Percentiles rank a stretch among this genome's conserved stretches.
phyloP scores from a whole-genome alignment of 2,888 invertebrate genomes.

The Mimas tiliae region DNA sequence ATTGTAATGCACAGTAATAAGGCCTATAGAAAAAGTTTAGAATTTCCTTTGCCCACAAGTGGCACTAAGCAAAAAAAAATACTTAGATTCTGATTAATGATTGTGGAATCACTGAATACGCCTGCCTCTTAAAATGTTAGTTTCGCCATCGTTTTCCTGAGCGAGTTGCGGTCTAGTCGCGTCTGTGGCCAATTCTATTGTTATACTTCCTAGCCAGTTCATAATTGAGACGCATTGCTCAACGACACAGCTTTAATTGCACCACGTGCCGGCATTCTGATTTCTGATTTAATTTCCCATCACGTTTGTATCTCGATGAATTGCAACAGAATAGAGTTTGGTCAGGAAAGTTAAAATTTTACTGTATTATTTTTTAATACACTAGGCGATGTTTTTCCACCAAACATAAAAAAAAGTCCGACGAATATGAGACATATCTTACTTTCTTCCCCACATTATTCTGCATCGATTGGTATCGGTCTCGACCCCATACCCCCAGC shows the following conservation, averaged over 20 bases:
- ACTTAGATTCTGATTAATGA: background rate
- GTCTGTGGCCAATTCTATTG: conserved; percentile 53
- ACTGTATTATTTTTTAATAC: too few species aligned
- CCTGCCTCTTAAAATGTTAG: conserved; percentile 36
- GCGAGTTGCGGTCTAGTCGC: conserved; percentile 35
- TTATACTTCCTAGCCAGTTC: conserved; percentile 35
- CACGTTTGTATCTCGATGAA: background rate
- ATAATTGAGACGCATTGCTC: conserved; percentile 11
- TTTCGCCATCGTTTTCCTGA: conserved; percentile 38
- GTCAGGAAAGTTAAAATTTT: too few species aligned
- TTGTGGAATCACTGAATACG: background rate
- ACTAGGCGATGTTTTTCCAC: too few species aligned
- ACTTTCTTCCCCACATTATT: too few species aligned
- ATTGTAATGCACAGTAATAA: too few species aligned
- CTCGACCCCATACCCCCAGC: too few species aligned
- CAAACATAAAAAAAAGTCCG: too few species aligned
- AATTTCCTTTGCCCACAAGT: too few species aligned
- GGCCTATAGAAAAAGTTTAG: too few species aligned
- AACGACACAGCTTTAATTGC: conserved; percentile 31
- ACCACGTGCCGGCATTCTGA: conserved; percentile 28
- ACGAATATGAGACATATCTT: too few species aligned
- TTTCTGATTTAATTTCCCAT: background rate
- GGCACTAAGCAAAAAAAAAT: background rate
- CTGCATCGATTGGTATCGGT: too few species aligned
- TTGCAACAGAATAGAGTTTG: background rate